Base-by-base conservation (phyloP, 2,113 vertebrate genomes). In the Salvelinus sp. region DNA sequence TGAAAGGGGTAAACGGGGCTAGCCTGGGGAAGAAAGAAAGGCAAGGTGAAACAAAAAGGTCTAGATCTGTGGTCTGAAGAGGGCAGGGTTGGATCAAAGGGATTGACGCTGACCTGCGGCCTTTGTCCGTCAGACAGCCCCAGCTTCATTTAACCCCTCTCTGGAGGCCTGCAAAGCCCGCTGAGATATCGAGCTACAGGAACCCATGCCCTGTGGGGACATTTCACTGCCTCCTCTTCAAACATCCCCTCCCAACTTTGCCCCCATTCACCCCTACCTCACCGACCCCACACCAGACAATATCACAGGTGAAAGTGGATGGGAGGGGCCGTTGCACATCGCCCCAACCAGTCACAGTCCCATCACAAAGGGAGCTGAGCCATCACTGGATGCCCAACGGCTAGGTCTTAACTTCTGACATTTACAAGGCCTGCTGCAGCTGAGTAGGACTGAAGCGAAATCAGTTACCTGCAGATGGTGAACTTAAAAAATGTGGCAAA, bases 111-210 rank as follows among this genome's bases (percentile, higher is more conserved):
- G 90, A 94, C 90, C 91, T 89, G 90, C 87, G 79, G 83, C 88
- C 91, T 93, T 94, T 93, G 91, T 94, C 90, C 83, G 76, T 84
- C 83, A 92, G 91, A 92, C 89, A 88, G 90, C 75, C 83, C 84
- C 84, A 86, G 89, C 85, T 91, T 93, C 86, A 90, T 92, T 89
- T 88, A 92, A 90, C 90, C 86, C 90, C 88, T 90, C 89, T 92
- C 91, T 83, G 81, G 88, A 91, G 91, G 87, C 83, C 85, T 20
- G 81, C 76, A 81, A 87, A 87, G 88, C 87, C 87, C 81, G 79
- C 82, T 87, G 90, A 88, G 87, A 86, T 91, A 92, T 91, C 84
- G 76, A 86, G 89, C 89, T 91, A 91, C 89, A 90, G 88, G 81
- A 89, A 85, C 81, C 85, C 50, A 14, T 87, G 83, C 85, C 91